Base-by-base conservation (phyloP, 2,113 vertebrate genomes). In the Conger conger region DNA sequence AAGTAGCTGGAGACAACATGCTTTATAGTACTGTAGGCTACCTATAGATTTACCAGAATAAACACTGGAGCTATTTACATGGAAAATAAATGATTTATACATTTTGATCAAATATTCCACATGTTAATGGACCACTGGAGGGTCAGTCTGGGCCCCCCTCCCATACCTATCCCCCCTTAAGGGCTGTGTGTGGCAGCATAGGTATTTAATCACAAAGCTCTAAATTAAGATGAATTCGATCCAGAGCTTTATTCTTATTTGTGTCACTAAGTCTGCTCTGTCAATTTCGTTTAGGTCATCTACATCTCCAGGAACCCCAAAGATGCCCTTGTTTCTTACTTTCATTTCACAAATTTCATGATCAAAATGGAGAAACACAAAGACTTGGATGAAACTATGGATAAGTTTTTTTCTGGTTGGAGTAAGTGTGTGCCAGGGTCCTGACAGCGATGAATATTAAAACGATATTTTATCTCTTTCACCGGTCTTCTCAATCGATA, bases 251-350 rank as follows among this genome's bases (percentile, higher is more conserved):
- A 63, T 4, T 6, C 57, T 27, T 63, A 63, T 27, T 63, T 5
- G 27, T 63, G 2, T 63, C 38, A 20, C 9, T 50, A 63, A 11
- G 5, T 15, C 3, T 18, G 23, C 20, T 0, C 4, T 35, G 4
- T 88, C 17, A 81, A 33, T 84, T 68, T 13, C 33, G 50, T 60
- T 45, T 86, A 95, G 94, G 2, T 95, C 38, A 92, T 95, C 85
- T 94, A 94, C 80, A 76, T 95, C 23, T 38, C 50, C 84, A 93
- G 94, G 87, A 95, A 95, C 78, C 95, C 92, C 30, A 95, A 95
- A 85, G 94, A 95, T 81, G 57, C 90, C 50, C 30, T 92, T 87
- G 91, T 91, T 79, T 95, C 94, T 15, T 92, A 88, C 42, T 93
- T 92, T 37, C 89, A 94, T 90, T 95, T 94, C 87, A 83, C 84